Base-by-base conservation (phyloP, 2,888 invertebrate species). In the Trachelus iudaicus region DNA sequence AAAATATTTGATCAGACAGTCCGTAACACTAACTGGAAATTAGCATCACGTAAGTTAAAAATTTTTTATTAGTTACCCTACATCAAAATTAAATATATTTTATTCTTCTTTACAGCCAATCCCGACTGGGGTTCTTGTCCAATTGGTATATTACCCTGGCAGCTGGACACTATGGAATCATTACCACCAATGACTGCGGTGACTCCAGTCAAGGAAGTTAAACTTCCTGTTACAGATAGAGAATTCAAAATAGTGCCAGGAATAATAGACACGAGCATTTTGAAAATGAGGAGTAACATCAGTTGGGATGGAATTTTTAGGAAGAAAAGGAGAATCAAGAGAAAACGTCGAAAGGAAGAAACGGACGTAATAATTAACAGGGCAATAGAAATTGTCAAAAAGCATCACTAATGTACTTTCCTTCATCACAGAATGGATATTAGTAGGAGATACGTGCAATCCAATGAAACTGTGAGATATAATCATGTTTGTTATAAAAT, bases 121-220 rank as follows among this genome's bases (percentile, higher is more conserved):
- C 76, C 87, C 77, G 85, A 91, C 78, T 94, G 94, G 94, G 84
- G 88, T 35, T 83, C 83, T 69, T 93, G 92, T 85, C 93, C 94
- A 23, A 92, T 94, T 84, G 94, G 94, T 33, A 83, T 91, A 79
- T 81, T 94, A 35, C 93, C 93, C 13, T 93, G 92, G 92, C 92
- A 93, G 81, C 78, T 85, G 1, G 85, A 87, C 80, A 80, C 84
- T 4, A 73, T 85, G 81, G 84, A 88, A 30, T 78, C 81, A 35
- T 75, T 86, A 23, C 79, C 83, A 56, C 82, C 86, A 11, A 40
- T 83, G 0, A 35, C 79, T 13, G 68, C 76, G 11, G 75, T 76
- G 4, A 34, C 82, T 23, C 69, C 76, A 12, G 77, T 79, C 1
- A 68, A 82, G 30, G 76, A 77, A 23, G 76, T 81, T n/a, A 81